Percentiles rank a stretch among this genome's conserved stretches.
Conservation (phyloP, 2,888 invertebrate genomes). For the Mesoligia furuncula region DNA sequence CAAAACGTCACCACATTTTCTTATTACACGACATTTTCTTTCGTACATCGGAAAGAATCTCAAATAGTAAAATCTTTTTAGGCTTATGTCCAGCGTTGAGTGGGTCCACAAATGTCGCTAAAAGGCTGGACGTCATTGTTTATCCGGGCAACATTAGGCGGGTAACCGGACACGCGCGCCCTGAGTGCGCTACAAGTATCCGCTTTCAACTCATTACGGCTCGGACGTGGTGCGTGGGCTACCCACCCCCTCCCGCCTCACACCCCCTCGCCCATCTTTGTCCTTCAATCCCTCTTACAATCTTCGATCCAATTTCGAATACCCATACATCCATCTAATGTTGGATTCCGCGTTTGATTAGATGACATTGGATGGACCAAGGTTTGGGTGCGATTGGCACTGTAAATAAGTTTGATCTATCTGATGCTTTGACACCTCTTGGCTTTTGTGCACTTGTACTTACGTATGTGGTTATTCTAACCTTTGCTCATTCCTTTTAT, state of each 20-base stretch:
- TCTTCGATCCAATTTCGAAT: constrained; percentile 89
- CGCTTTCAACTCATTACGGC: constrained; percentile 91
- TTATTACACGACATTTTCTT: constrained; percentile 63
- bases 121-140: constrained; percentile 91
- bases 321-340: constrained; percentile 85
- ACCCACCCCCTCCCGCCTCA: constrained; percentile 68
- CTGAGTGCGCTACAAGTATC: constrained; percentile 91
- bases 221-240: constrained; percentile 89
- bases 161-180: constrained; percentile 90
- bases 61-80: constrained; percentile 89
- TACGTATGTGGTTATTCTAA: not conserved
- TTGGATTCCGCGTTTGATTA: constrained; percentile 83
- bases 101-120: constrained; percentile 91
- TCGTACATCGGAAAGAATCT: constrained; percentile 82
- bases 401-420: constrained; percentile 48
- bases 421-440: constrained; percentile 25
- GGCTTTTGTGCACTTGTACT: constrained; percentile 8
- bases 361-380: constrained; percentile 70
- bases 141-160: constrained; percentile 90
- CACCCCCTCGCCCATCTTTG: constrained; percentile 80
- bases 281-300: constrained; percentile 89
- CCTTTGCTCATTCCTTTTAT: not conserved
- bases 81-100: constrained; percentile 89
- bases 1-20: constrained; percentile 56
- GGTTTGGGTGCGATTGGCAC: constrained; percentile 50